Conservation (phyloP, 2,888 invertebrate species). For the Limenitis camilla region DNA sequence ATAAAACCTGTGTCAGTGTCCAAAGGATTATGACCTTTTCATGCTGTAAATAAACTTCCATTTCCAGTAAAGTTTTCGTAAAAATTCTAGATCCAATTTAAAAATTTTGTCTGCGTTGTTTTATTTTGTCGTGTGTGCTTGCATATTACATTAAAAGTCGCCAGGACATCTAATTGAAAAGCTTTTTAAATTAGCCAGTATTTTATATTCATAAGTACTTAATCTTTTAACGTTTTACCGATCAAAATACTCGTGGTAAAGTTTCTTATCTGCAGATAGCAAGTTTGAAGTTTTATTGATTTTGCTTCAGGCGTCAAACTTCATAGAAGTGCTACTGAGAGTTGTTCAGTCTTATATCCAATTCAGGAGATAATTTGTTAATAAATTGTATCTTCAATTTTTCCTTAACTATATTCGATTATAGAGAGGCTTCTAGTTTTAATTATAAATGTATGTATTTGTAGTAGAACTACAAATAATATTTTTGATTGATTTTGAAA, state of each 20-base stretch:
- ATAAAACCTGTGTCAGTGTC: not conserved
- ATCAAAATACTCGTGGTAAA: conserved; percentile 6
- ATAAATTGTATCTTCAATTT: not conserved
- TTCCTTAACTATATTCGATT: too few relatives aligned
- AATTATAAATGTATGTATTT: too few relatives aligned
- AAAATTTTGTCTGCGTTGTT: too few relatives aligned
- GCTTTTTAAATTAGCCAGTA: too few relatives aligned
- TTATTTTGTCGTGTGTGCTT: too few relatives aligned
- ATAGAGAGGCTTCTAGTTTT: too few relatives aligned
- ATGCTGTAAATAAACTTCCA: not conserved
- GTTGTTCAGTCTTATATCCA: not conserved
- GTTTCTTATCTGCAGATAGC: conserved; percentile 7
- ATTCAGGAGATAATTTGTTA: not conserved
- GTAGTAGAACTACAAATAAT: too few relatives aligned
- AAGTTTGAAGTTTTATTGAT: conserved; percentile 11
- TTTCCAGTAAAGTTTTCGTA: not conserved
- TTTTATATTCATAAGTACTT: not conserved
- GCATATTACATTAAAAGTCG: too few relatives aligned
- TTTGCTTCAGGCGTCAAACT: not conserved
- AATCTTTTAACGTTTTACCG: not conserved
- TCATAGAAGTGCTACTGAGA: not conserved
- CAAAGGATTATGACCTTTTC: not conserved
- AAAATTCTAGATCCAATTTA: too few relatives aligned
- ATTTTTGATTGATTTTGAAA: too few relatives aligned
- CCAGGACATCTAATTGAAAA: too few relatives aligned